Percentiles rank a stretch among this genome's conserved stretches.
phyloP scores from a whole-genome alignment of 2,113 vertebrate genomes.

The Cyphomyrus discorhynchus region DNA sequence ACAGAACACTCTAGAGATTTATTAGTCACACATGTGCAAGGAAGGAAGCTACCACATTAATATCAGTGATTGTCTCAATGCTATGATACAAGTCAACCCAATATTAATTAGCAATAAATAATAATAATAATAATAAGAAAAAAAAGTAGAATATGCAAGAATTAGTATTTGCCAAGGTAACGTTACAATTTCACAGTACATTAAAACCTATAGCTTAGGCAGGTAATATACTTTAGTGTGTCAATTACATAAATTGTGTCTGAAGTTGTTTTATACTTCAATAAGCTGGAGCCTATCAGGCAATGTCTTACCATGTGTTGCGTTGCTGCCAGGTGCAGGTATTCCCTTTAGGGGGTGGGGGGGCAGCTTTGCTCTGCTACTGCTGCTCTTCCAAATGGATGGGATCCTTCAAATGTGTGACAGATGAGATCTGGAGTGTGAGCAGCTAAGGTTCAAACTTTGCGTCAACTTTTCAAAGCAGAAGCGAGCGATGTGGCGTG shows the following conservation, averaged over 20 bases:
- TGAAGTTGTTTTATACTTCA: conserved; percentile 59
- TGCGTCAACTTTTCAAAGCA: not conserved
- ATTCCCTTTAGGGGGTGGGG: conserved; percentile 46
- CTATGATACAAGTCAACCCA: conserved; percentile 36
- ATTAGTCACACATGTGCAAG: conserved; percentile 9
- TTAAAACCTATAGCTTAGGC: conserved; percentile 51
- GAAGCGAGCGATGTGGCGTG: not conserved
- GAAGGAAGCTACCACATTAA: conserved; percentile 22
- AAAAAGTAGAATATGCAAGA: conserved; percentile 43
- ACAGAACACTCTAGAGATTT: conserved; percentile 12
- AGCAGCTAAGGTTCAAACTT: conserved; percentile 31
- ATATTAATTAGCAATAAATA: conserved; percentile 41
- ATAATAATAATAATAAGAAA: not conserved
- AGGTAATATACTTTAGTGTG: conserved; percentile 52
- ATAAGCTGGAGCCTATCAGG: conserved; percentile 54
- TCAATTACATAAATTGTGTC: conserved; percentile 59
- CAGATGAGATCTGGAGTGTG: conserved; percentile 49
- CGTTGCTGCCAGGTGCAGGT: conserved; percentile 51
- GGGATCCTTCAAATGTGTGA: conserved; percentile 50
- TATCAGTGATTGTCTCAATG: conserved; percentile 36
- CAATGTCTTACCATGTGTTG: conserved; percentile 47
- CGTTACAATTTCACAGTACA: conserved; percentile 56
- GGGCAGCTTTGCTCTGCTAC: conserved; percentile 41
- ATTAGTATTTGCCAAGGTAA: conserved; percentile 42
- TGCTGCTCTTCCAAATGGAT: conserved; percentile 58